Conservation (phyloP, 2,797 vertebrate species). For the Echiichthys vipera region DNA sequence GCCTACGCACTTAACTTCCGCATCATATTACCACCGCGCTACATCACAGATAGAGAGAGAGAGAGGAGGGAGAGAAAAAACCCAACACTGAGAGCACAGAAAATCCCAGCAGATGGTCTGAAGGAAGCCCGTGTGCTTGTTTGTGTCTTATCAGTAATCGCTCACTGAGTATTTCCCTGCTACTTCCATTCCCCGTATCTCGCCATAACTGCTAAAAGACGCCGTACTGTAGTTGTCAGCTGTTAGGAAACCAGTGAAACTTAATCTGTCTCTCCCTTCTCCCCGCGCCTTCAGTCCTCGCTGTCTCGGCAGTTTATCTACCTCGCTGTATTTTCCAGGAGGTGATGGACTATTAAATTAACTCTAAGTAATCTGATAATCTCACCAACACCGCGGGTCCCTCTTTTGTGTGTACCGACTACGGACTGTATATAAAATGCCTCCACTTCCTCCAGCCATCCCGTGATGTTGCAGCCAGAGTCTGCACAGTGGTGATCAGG, state of each 20-base stretch:
- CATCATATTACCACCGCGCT: constrained; percentile 40
- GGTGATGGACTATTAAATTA: constrained; percentile 27
- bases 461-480: too few species aligned
- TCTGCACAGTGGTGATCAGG: too few species aligned
- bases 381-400: not conserved
- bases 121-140: constrained; percentile 14
- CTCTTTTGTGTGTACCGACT: not conserved
- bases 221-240: constrained; percentile 2
- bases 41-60: constrained; percentile 20
- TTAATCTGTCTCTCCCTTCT: constrained; percentile 35
- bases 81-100: constrained; percentile 4
- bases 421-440: too few species aligned
- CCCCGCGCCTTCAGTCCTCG: not conserved
- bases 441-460: too few species aligned
- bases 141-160: constrained; percentile 31
- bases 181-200: constrained; percentile 22
- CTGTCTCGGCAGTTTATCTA: constrained; percentile 33
- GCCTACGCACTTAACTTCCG: constrained; percentile 42
- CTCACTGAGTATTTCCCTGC: constrained; percentile 22
- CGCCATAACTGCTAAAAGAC: not conserved
- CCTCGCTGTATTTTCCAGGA: constrained; percentile 32
- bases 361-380: constrained; percentile 7
- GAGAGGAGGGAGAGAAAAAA: not conserved
- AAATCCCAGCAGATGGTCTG: constrained; percentile 45
- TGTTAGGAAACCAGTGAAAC: constrained; percentile 19